These are phyloP conservation scores for Epinotia demarniana DNA, from an alignment of 2,888 invertebrate genomes.

Conservation along the genomic window DNA sequence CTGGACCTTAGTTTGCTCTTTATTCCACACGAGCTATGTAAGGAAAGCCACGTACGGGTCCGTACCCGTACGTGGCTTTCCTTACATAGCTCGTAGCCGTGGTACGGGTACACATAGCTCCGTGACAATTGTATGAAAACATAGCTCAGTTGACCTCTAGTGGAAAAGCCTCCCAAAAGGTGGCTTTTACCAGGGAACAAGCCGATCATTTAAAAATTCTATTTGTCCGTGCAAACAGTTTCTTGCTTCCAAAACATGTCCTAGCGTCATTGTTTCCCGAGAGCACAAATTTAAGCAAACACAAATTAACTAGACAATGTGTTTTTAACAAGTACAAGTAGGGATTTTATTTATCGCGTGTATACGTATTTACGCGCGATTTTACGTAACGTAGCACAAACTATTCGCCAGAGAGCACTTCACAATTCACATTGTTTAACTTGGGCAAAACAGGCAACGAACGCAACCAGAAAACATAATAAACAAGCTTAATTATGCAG, in stretches of 20 bases:
- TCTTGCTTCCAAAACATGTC: background rate
- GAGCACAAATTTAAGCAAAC: conserved; percentile 21
- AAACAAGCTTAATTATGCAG: conserved; percentile 16
- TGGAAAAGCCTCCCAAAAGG: too few relatives aligned
- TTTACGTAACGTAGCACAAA: background rate
- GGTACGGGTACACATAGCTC: too few relatives aligned
- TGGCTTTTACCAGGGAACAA: too few relatives aligned
- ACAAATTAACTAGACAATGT: conserved; percentile 31
- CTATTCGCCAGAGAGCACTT: conserved; percentile 32
- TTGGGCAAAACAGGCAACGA: conserved; percentile 14
- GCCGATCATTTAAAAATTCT: background rate
- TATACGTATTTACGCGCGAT: too few relatives aligned
- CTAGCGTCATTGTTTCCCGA: background rate
- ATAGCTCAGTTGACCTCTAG: too few relatives aligned
- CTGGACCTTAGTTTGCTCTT: too few relatives aligned
- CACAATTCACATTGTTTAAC: conserved; percentile 31
- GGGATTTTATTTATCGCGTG: conserved; percentile 34
- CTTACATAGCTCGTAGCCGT: too few relatives aligned
- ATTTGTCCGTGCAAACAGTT: background rate
- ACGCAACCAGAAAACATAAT: conserved; percentile 16
- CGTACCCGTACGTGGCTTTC: too few relatives aligned
- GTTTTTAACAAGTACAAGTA: conserved; percentile 27
- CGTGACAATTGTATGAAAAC: too few relatives aligned
- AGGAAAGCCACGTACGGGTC: too few relatives aligned
- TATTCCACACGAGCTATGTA: too few relatives aligned